phyloP scores from a whole-genome alignment of 2,797 vertebrate genomes.

The Notamacropus eugenii region DNA sequence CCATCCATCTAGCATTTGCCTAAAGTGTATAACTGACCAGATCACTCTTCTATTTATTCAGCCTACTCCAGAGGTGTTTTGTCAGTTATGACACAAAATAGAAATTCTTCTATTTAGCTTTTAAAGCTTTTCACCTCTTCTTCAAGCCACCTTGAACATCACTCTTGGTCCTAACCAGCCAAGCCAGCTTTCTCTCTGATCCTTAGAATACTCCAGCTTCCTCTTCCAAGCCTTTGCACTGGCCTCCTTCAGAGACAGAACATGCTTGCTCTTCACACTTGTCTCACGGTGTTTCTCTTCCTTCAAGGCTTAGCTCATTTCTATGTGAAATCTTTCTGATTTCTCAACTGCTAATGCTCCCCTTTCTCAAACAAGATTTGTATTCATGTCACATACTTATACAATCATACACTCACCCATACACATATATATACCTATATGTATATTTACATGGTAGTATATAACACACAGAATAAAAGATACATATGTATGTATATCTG shows the following conservation, averaged over 20 bases:
- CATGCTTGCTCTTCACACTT: not conserved
- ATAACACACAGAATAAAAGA: not conserved
- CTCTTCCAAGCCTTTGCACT: not conserved
- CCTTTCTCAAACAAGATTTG: not conserved
- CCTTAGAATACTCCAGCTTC: not conserved
- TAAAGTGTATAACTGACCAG: not conserved
- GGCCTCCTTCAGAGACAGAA: not conserved
- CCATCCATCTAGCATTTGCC: not conserved
- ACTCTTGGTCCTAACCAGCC: not conserved
- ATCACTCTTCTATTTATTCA: not conserved
- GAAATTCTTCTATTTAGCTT: not conserved
- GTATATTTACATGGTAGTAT: not conserved
- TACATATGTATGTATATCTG: no score
- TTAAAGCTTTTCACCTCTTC: not conserved
- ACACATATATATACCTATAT: not conserved
- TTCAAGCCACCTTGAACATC: not conserved
- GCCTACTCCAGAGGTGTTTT: not conserved
- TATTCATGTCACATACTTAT: not conserved
- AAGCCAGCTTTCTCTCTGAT: not conserved
- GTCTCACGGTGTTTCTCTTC: not conserved
- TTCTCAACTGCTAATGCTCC: not conserved
- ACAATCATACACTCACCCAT: not conserved
- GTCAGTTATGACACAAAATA: not conserved
- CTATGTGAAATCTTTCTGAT: not conserved
- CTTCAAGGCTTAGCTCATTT: not conserved